Evolutionary conservation across 2,113 vertebrate genomes (phyloP).

Genomic region (Hyperoodon ampullatus): DNA sequence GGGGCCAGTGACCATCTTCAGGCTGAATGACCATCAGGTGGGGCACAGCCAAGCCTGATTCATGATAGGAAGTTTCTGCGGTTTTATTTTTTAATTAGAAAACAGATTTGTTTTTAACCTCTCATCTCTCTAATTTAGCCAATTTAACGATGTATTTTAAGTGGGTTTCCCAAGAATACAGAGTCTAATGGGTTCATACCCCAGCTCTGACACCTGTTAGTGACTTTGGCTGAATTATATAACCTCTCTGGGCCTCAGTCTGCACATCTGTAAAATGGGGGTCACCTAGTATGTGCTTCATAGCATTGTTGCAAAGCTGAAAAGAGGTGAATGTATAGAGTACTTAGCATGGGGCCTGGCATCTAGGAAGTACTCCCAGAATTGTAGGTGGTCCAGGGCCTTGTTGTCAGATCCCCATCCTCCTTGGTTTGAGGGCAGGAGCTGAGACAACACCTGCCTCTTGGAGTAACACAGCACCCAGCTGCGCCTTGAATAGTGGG

Average conservation of each 20-base stretch:
- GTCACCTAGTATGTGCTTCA: neutral
- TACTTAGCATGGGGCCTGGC: neutral
- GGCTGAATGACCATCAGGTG: neutral
- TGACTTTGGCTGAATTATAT: neutral
- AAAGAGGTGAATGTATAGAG: neutral
- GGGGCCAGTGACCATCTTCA: neutral
- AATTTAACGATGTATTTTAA: neutral
- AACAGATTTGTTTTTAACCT: neutral
- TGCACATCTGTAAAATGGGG: neutral
- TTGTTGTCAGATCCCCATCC: neutral
- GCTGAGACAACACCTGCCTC: neutral
- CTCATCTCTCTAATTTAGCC: neutral
- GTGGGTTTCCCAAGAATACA: neutral
- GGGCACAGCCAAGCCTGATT: neutral
- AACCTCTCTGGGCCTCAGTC: neutral
- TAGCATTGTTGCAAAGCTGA: too few relatives aligned
- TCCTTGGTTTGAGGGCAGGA: neutral
- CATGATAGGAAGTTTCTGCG: neutral
- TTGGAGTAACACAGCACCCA: neutral
- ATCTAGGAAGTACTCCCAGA: neutral
- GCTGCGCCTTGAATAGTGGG: neutral
- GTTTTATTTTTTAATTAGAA: slow-evolving; percentile 2
- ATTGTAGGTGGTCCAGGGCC: neutral
- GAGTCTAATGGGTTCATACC: neutral
- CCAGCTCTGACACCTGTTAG: neutral